Conservation (phyloP, 2,888 invertebrate genomes). For the Lasioglossum lativentre region DNA sequence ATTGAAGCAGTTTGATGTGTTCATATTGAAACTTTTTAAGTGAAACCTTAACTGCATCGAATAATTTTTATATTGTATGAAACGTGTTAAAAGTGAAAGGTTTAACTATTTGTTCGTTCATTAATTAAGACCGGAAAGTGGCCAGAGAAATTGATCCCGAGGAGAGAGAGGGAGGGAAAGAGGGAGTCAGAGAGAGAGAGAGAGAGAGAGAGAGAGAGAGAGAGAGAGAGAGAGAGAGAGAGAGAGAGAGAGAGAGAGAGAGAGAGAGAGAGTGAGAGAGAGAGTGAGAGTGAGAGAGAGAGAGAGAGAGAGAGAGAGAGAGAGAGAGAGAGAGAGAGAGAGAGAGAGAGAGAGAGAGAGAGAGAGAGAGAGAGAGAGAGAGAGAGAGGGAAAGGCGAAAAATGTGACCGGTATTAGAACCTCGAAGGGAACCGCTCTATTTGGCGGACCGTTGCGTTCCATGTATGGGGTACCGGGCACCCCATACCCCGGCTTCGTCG, state of each 20-base stretch:
- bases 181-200: conserved; percentile 8
- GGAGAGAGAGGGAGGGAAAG: background rate
- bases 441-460: conserved; percentile 50
- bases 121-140: conserved; percentile 45
- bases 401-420: conserved; percentile 48
- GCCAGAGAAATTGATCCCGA: conserved; percentile 23
- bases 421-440: conserved; percentile 59
- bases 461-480: conserved; percentile 43
- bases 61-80: too few species aligned
- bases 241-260: conserved; percentile 16
- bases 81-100: background rate
- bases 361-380: background rate
- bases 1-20: too few species aligned
- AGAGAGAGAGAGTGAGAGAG: conserved; percentile 6
- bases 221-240: conserved; percentile 18
- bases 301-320: conserved; percentile 16
- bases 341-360: background rate
- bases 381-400: conserved; percentile 27
- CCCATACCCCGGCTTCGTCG: conserved; percentile 7
- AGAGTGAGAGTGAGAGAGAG: background rate
- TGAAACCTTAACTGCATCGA: background rate
- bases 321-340: conserved; percentile 14
- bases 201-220: conserved; percentile 18
- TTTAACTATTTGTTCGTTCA: background rate
- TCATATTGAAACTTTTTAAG: too few species aligned